Evolutionary conservation across 2,888 invertebrate genomes (phyloP), one percentile per base, ranked within the genome.

Genomic region (Leptinotarsa rubiginosa): DNA sequence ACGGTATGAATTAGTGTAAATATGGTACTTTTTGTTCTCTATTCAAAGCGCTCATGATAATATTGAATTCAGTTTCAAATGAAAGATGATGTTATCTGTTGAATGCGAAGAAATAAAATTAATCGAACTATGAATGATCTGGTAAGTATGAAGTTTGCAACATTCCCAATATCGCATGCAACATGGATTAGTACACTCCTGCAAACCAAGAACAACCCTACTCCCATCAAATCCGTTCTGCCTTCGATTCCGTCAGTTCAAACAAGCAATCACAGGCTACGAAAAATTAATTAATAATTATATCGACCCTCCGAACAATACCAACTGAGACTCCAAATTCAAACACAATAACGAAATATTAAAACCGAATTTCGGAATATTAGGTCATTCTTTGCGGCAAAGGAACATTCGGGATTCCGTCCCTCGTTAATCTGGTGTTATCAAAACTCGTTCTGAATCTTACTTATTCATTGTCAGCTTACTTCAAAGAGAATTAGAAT

Each of bases 401-500:
- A 47, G 31, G 12, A 66, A 49, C 70, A 47, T 69, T 72, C 62
- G 47, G 47, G 66, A 66, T 71, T 73, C 52, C 73, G 52, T 68
- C 70, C 72, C 65, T 52, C 56, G 31, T 59, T 74, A 78, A 78
- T 78, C 78, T 72, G 77, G 64, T 73, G 78, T 85, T 85, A 84
- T 84, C 84, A 84, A 84, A 84, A 85, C 83, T 82, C 83, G 83
- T 83, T 85, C 81, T 81, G 82, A 84, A 83, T 84, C 83, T 84
- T 82, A 84, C 83, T 83, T 84, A 84, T 85, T 84, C 85, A 83
- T 84, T 85, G 85, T 85, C 84, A 84, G 84, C 82, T 83, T 83
- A 82, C 84, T 83, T 85, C 85, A 84, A 82, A 84, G 83, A 79
- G 81, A 82, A 81, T 84, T 85, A 82, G 83, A 84, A 83, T 82